Conservation (phyloP, 2,888 invertebrate genomes). For the Ischnura elegans region DNA sequence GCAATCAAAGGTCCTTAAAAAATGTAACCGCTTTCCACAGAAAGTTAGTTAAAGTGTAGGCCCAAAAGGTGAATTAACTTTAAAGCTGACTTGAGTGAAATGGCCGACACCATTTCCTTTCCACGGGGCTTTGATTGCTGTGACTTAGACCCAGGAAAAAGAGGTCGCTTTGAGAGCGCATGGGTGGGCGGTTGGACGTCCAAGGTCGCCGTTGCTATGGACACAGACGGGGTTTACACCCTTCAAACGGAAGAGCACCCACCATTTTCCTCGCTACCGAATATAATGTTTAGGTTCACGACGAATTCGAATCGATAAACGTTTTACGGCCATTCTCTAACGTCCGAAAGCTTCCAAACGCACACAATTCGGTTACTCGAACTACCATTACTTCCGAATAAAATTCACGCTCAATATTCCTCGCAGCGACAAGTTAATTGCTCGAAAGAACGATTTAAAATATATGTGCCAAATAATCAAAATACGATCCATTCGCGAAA, state of each 20-base stretch:
- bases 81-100: no score
- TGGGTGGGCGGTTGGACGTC: not conserved
- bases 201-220: slow-evolving; percentile 26
- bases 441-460: not conserved
- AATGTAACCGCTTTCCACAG: no score
- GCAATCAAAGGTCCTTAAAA: no score
- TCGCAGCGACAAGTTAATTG: not conserved
- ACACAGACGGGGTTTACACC: not conserved
- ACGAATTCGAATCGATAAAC: slow-evolving; percentile 11
- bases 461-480: not conserved
- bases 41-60: no score
- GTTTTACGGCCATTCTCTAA: not conserved
- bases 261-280: not conserved
- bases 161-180: not conserved
- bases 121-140: not conserved
- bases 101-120: no score
- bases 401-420: not conserved
- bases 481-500: not conserved
- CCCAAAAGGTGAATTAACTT: no score
- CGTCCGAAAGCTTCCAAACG: not conserved
- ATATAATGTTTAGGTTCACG: not conserved
- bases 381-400: not conserved
- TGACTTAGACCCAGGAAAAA: not conserved
- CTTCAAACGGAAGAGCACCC: not conserved
- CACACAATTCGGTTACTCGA: not conserved